Evolutionary conservation across 2,888 invertebrate species (phyloP).

Genomic region (Capitulum mitella): DNA sequence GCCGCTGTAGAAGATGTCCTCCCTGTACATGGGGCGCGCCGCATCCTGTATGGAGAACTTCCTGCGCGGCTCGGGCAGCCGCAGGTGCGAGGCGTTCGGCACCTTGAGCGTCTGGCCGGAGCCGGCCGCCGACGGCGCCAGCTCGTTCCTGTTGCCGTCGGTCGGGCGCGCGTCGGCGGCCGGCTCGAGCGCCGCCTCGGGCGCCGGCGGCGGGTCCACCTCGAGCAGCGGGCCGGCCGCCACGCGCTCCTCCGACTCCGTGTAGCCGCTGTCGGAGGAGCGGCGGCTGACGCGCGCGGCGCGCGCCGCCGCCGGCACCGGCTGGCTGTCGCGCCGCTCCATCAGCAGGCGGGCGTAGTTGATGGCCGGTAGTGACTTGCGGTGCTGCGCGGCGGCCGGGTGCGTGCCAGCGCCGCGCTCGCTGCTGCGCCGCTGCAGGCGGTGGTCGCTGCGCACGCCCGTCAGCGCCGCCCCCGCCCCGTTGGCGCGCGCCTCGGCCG

Average conservation of each 20-base stretch:
- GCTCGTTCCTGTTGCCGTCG: constrained; percentile 28
- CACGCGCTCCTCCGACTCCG: not conserved
- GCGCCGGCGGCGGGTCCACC: not conserved
- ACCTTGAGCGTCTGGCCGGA: constrained; percentile 26
- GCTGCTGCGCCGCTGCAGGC: constrained; percentile 7
- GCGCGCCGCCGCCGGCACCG: not conserved
- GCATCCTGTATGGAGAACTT: constrained; percentile 25
- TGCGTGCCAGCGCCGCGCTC: not conserved
- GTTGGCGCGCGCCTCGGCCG: not conserved
- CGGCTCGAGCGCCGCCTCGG: not conserved
- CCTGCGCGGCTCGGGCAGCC: constrained; percentile 22
- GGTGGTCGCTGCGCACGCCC: not conserved
- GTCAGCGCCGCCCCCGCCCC: not conserved
- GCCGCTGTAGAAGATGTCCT: constrained; percentile 86
- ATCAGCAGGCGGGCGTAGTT: not conserved
- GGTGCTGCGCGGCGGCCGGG: not conserved
- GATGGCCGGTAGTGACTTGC: constrained; percentile 8
- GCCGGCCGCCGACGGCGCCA: constrained; percentile 22
- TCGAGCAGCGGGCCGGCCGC: not conserved
- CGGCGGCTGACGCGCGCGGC: not conserved
- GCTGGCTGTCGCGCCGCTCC: not conserved
- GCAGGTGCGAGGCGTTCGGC: constrained; percentile 9
- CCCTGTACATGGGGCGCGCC: constrained; percentile 70
- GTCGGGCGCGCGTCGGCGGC: constrained; percentile 23
- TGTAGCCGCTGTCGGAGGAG: constrained; percentile 9